Percentiles rank a stretch among this genome's conserved stretches.
Conservation (phyloP, 2,888 invertebrate species). For the Oxytorus armatus region DNA sequence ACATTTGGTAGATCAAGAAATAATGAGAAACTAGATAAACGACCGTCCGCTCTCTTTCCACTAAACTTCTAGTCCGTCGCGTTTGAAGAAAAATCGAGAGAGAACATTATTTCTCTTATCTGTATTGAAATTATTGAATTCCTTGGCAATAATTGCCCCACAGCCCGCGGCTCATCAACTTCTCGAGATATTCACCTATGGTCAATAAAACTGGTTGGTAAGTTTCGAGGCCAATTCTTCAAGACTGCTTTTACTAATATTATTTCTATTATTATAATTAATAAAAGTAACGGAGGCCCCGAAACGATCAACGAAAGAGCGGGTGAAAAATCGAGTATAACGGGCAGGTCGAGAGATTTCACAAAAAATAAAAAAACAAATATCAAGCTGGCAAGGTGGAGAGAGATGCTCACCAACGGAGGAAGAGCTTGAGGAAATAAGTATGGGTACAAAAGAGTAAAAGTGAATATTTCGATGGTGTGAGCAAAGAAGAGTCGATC, state of each 20-base stretch:
- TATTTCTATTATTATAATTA: slow-evolving; percentile 36
- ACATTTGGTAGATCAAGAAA: too few relatives aligned
- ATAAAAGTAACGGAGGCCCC: neutral
- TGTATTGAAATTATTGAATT: too few relatives aligned
- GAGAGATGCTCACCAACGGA: neutral
- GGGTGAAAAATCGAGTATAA: neutral
- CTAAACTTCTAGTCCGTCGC: slow-evolving; percentile 75
- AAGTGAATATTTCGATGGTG: neutral
- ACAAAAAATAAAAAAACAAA: slow-evolving; percentile 6
- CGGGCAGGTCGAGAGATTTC: neutral
- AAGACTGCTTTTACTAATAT: slow-evolving; percentile 60
- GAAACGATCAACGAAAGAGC: slow-evolving; percentile 1
- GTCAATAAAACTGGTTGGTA: slow-evolving; percentile 4
- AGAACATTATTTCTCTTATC: too few relatives aligned
- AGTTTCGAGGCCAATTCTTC: slow-evolving; percentile 29
- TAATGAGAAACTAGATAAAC: slow-evolving; percentile 21
- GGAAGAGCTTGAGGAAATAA: neutral
- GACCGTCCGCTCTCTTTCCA: slow-evolving; percentile 30
- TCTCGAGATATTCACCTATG: neutral
- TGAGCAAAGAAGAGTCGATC: slow-evolving; percentile 12
- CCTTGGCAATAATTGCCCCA: neutral
- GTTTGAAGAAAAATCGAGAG: slow-evolving; percentile 67
- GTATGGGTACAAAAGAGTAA: slow-evolving; percentile 24
- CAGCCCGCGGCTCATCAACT: neutral
- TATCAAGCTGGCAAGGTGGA: too few relatives aligned